Evolutionary conservation across 1,140 invertebrate species (phyloP).

Genomic region (Oncopeltus fasciatus): DNA sequence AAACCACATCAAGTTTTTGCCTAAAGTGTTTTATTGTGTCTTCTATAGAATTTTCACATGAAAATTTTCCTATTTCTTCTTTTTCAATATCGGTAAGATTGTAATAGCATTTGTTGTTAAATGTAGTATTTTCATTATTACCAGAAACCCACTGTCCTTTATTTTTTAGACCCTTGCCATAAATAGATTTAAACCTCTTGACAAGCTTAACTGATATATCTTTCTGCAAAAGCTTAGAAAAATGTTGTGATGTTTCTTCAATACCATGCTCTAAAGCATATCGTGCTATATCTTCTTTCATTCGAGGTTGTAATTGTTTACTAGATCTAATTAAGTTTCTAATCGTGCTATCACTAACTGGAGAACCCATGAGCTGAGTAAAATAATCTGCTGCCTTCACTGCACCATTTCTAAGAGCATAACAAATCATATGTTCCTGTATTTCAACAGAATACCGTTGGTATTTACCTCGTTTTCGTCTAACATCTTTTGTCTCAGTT

Average conservation of each 20-base stretch:
- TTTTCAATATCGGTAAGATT: constrained; percentile 26
- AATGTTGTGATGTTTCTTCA: constrained; percentile 27
- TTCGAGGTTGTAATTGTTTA: constrained; percentile 25
- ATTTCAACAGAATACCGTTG: constrained; percentile 29
- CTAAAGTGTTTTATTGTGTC: constrained; percentile 27
- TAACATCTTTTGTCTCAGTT: constrained; percentile 27
- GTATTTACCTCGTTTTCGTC: constrained; percentile 29
- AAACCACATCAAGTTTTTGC: constrained; percentile 26
- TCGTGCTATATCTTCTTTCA: constrained; percentile 29
- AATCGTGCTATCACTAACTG: constrained; percentile 30
- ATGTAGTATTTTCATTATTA: no score
- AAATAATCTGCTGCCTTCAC: constrained; percentile 27
- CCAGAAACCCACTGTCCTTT: no score
- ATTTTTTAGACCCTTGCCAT: no score
- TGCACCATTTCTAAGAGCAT: constrained; percentile 28
- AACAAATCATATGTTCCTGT: constrained; percentile 29
- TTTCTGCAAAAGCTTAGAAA: constrained; percentile 25
- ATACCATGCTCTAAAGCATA: constrained; percentile 28
- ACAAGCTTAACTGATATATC: constrained; percentile 26
- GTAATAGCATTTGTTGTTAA: constrained; percentile 16
- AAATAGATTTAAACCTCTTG: constrained; percentile 28
- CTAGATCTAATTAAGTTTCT: constrained; percentile 30
- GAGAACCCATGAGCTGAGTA: constrained; percentile 25
- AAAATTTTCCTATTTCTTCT: constrained; percentile 29
- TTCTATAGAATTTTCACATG: constrained; percentile 25